Conservation (phyloP, 2,797 vertebrate species). For the Halcyon smyrnensis region DNA sequence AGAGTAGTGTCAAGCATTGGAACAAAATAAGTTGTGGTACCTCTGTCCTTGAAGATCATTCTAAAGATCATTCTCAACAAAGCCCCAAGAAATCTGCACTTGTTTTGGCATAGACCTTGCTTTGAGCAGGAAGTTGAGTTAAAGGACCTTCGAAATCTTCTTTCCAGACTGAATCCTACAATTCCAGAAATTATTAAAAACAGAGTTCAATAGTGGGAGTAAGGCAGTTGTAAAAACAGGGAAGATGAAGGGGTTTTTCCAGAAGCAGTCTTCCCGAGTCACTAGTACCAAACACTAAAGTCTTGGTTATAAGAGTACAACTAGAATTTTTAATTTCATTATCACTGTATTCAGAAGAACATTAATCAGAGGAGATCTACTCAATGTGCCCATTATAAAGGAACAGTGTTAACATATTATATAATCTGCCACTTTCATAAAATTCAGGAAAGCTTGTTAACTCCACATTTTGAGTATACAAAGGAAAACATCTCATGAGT, state of each 20-base stretch:
- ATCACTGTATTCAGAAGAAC: not conserved
- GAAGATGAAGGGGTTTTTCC: accelerated
- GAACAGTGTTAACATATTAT: not conserved
- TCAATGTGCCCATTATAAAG: not conserved
- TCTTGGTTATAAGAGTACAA: not conserved
- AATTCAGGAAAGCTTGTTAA: not conserved
- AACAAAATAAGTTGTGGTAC: not conserved
- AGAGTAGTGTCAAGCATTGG: not conserved
- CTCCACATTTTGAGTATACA: not conserved
- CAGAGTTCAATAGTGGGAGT: not conserved
- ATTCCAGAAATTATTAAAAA: not conserved
- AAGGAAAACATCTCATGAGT: not conserved
- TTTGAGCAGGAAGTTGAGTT: not conserved
- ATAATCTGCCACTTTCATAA: not conserved
- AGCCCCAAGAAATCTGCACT: not conserved
- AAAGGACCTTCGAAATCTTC: not conserved
- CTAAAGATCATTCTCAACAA: not conserved
- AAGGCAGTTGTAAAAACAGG: not conserved
- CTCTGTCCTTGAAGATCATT: not conserved
- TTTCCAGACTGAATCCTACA: not conserved
- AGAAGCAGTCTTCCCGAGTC: not conserved
- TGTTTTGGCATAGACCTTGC: not conserved
- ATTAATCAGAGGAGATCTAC: not conserved
- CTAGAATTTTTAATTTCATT: not conserved
- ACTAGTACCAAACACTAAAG: not conserved